Evolutionary conservation across 2,113 vertebrate species (phyloP).

Genomic region (Hippocampus comes): DNA sequence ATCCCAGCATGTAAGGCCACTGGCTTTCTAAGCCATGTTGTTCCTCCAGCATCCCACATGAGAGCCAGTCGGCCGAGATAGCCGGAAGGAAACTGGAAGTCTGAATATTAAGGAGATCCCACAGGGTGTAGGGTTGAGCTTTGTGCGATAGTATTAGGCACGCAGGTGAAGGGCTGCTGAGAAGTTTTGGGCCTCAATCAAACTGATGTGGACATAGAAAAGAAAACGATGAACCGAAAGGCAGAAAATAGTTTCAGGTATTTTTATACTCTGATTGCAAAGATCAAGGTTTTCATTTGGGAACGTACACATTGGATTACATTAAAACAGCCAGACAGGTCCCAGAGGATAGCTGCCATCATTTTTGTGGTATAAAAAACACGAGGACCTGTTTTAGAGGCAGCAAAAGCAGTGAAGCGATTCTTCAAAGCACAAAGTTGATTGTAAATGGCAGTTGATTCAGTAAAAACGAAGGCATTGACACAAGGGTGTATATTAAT

Average conservation of each 20-base stretch:
- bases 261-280: slow-evolving; percentile 22
- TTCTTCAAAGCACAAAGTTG: slow-evolving; percentile 21
- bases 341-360: slow-evolving; percentile 36
- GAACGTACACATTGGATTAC: slow-evolving; percentile 24
- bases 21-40: slow-evolving; percentile 38
- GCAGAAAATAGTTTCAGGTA: slow-evolving; percentile 4
- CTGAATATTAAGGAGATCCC: slow-evolving; percentile 48
- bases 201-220: slow-evolving; percentile 17
- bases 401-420: slow-evolving; percentile 24
- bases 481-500: neutral
- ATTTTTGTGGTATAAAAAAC: slow-evolving; percentile 25
- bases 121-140: slow-evolving; percentile 24
- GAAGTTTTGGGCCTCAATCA: slow-evolving; percentile 18
- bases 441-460: slow-evolving; percentile 22
- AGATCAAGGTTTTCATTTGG: slow-evolving; percentile 29
- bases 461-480: slow-evolving; percentile 31
- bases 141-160: slow-evolving; percentile 21
- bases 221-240: neutral
- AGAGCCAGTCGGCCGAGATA: slow-evolving; percentile 8
- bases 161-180: slow-evolving; percentile 22
- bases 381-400: slow-evolving; percentile 28
- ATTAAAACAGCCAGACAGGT: slow-evolving; percentile 28
- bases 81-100: slow-evolving; percentile 38
- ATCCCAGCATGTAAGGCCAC: slow-evolving; percentile 42
- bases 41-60: slow-evolving; percentile 38